phyloP scores from a whole-genome alignment of 2,113 vertebrate species.

The Scopus umbretta region DNA sequence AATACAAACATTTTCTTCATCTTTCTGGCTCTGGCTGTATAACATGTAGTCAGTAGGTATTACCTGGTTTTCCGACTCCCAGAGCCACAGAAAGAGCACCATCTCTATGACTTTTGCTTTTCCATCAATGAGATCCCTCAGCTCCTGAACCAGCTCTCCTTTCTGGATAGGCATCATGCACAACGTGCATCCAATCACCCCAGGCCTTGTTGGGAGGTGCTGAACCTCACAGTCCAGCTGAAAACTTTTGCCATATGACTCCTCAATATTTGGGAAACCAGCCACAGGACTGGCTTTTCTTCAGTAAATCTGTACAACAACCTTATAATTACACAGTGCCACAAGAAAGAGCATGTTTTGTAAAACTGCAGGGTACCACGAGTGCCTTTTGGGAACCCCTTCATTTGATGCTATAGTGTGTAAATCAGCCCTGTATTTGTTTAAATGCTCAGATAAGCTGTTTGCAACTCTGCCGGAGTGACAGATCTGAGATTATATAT shows the following conservation, averaged over 20 bases:
- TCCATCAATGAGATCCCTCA: neutral
- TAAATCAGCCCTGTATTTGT: neutral
- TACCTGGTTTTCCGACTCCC: neutral
- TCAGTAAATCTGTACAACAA: neutral
- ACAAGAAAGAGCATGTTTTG: neutral
- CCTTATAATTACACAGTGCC: neutral
- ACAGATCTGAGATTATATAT: neutral
- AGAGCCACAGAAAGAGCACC: neutral
- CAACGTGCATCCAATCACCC: neutral
- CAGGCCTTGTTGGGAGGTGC: neutral
- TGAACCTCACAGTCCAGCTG: neutral
- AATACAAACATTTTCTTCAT: neutral
- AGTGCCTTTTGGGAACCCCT: neutral
- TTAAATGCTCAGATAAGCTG: neutral
- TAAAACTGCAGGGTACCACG: neutral
- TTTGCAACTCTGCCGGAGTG: neutral
- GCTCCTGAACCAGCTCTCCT: neutral
- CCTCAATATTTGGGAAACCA: neutral
- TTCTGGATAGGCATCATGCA: neutral
- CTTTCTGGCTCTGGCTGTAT: neutral
- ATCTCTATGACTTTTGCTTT: neutral
- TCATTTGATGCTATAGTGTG: neutral
- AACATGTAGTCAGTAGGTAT: neutral
- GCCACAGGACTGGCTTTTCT: neutral
- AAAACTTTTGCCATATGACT: neutral